Percentiles rank a stretch among this genome's conserved stretches.
Evolutionary conservation across 2,797 vertebrate genomes (phyloP).

Genomic region (Urocyon cinereoargenteus): DNA sequence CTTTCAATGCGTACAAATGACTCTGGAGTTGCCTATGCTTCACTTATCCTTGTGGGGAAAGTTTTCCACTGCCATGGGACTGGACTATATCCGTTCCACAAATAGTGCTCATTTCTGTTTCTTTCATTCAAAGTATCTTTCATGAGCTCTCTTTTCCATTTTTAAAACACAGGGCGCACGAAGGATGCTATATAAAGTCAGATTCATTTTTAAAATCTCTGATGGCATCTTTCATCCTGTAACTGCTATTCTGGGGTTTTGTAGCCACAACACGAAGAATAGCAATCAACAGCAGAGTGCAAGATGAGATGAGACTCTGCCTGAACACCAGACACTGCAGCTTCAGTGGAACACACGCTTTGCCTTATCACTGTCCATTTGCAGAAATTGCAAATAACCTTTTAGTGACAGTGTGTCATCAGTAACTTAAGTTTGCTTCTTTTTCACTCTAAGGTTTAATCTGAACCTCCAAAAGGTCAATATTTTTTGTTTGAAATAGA

Average conservation of each 20-base stretch:
- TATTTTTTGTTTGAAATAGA: conserved; percentile 55
- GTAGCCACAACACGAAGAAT: conserved; percentile 73
- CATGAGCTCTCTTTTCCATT: conserved; percentile 72
- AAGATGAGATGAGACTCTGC: conserved; percentile 59
- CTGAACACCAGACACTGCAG: conserved; percentile 20
- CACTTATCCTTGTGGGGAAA: neutral
- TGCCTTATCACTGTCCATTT: conserved; percentile 58
- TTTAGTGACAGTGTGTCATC: conserved; percentile 50
- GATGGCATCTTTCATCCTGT: conserved; percentile 77
- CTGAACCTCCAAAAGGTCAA: neutral
- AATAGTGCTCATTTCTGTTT: conserved; percentile 39
- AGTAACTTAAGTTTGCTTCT: conserved; percentile 25
- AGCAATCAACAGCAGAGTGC: conserved; percentile 73
- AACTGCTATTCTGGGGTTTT: conserved; percentile 78
- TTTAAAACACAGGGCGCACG: conserved; percentile 72
- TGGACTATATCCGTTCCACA: neutral
- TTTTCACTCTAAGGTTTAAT: conserved; percentile 32
- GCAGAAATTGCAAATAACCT: conserved; percentile 60
- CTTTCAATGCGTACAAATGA: neutral
- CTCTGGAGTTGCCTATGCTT: neutral
- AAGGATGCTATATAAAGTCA: conserved; percentile 77
- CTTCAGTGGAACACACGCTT: conserved; percentile 15
- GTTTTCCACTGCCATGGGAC: neutral
- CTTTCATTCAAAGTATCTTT: conserved; percentile 58
- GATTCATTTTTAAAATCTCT: conserved; percentile 74